Base-by-base conservation (phyloP, 1,140 invertebrate species). In the Aphaenogaster ashmeadi region DNA sequence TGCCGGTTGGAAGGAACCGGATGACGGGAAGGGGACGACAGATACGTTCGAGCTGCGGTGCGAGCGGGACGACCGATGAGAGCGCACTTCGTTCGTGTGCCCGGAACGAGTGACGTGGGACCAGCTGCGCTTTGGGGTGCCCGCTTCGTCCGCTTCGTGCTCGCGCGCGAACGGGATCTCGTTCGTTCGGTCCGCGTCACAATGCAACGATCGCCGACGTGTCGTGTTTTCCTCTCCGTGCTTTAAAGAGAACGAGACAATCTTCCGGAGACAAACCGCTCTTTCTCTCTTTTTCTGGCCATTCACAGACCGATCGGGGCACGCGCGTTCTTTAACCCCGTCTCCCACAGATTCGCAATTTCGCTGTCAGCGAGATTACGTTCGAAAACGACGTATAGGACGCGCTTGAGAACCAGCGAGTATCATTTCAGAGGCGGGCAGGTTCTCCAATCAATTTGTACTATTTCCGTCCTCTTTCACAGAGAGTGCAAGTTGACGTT, bases 31-130 rank as follows among this genome's bases (percentile, higher is more conserved):
- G 13, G 62, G n/a, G 64, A 58, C 8, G 36, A 36, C 33, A 74
- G 86, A 86, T 84, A 64, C 67, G n/a, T 56, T 8, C 6, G n/a
- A 41, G 21, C 27, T 71, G 71, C n/a, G 41, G 87, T 64, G 81
- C 18, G 52, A 86, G n/a, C n/a, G 54, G 66, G 71, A 86, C 27
- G 71, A n/a, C 13, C 36, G 66, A 58, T 6, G 71, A 54, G 86
- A 87, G 81, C 89, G 88, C 89, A 83, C 89, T 90, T 87, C 89
- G 88, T 80, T 90, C 88, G 90, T 90, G 89, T 91, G 90, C 90
- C 90, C 67, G 89, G 77, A 88, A 91, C 87, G 90, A 86, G 87
- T 90, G 90, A 88, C 87, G 89, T 54, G 86, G 72, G 86, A 79
- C 88, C 89, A 90, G 89, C 89, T 90, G 89, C 89, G 86, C 66